Evolutionary conservation across 2,888 invertebrate genomes (phyloP), one percentile per base, ranked within the genome.

Genomic region (Nebria salina): DNA sequence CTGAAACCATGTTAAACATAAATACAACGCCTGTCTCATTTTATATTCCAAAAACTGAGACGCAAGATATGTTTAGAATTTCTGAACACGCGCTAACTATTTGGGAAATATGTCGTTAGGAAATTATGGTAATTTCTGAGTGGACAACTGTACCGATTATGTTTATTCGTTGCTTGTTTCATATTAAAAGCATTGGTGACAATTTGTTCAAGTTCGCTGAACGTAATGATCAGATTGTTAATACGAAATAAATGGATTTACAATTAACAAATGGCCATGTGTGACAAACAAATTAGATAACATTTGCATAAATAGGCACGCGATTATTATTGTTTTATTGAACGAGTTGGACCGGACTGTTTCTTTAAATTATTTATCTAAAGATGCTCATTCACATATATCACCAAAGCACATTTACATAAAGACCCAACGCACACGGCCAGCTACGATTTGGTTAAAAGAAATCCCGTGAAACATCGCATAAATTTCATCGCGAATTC

Each of bases 321-420:
- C 75, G 80, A 70, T 80, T 75, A 75, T 72, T 80, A 75, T 75
- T 80, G 75, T 80, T 80, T 80, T 80, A 80, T 80, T 80, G 80
- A 65, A 66, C 80, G 80, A 80, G 80, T 80, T 80, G 54, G 75
- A 75, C 75, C 68, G 72, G 80, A 75, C 75, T 80, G 64, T 54
- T 65, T 80, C 34, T 54, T 65, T 54, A 54, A 11, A 54, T 11
- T 6, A 54, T 54, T 54, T 54, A 1, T 54, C 8, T 54, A 1
- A 8, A 54, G 54, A 54, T 54, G 54, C 54, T 54, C 54, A 8
- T 54, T 54, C 54, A 54, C 73, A 73, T 73, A 42, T 73, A 15
- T 73, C 73, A 73, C 72, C 26, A 15, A 15, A 20, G 2, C 6
- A 11, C 11, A n/a, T 34, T 25, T 34, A 26, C 41, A 72, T n/a